A percentile compares a stretch with the other conserved stretches of the same genome.
These are phyloP conservation scores for Trachymyrmex septentrionalis DNA, from an alignment of 1,140 invertebrate species.

Conservation along the genomic window DNA sequence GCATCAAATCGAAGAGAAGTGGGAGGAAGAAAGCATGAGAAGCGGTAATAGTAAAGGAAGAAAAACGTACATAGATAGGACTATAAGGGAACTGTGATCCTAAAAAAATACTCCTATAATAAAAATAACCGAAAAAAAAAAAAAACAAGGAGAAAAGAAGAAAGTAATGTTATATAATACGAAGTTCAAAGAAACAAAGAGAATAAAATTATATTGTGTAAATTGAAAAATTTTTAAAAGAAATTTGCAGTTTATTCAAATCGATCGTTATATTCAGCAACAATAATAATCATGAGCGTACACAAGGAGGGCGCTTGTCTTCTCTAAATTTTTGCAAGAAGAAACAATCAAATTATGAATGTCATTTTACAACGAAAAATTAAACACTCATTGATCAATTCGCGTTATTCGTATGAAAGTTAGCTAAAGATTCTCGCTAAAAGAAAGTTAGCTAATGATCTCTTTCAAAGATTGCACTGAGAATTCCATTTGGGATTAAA, in stretches of 20 bases:
- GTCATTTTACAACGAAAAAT: no score
- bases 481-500: no score
- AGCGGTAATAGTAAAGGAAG: conserved; percentile 4
- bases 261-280: background rate
- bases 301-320: no score
- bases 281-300: background rate
- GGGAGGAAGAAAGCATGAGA: background rate
- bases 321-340: no score
- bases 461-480: no score
- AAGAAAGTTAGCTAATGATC: no score
- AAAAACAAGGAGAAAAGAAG: background rate
- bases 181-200: background rate
- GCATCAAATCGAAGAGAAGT: conserved; percentile 16
- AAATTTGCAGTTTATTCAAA: background rate
- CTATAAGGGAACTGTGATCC: background rate
- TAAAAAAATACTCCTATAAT: conserved; percentile 11
- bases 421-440: no score
- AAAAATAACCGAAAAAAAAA: background rate
- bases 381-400: no score
- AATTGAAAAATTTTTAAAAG: background rate
- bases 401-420: no score
- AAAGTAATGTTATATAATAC: background rate
- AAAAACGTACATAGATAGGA: background rate
- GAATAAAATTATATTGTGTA: background rate
- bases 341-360: no score